These are phyloP conservation scores for Gasteruption jaculator DNA, from an alignment of 2,888 invertebrate genomes.

Conservation along the genomic window DNA sequence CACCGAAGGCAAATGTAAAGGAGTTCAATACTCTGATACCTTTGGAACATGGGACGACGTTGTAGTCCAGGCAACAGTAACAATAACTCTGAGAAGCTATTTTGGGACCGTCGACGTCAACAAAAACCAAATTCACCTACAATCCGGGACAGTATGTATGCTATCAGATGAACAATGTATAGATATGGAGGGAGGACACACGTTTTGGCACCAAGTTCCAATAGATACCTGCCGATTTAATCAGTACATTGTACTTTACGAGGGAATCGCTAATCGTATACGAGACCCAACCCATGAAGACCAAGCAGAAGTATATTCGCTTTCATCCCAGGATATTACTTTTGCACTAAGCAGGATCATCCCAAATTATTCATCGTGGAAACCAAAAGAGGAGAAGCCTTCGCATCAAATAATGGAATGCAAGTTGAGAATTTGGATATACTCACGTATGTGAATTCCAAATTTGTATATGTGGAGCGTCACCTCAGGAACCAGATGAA, in stretches of 20 bases:
- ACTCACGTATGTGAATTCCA: conserved; percentile 21
- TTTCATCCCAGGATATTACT: conserved; percentile 13
- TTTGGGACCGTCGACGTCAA: too few species aligned
- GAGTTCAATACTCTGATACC: conserved; percentile 16
- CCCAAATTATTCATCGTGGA: conserved; percentile 21
- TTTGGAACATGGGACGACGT: conserved; percentile 18
- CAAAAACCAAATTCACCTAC: too few species aligned
- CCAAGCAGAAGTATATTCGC: conserved; percentile 10
- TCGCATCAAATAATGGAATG: neutral
- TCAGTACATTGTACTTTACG: conserved; percentile 15
- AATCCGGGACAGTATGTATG: too few species aligned
- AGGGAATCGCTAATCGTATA: conserved; percentile 9
- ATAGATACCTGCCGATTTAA: conserved; percentile 11
- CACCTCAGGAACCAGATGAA: conserved; percentile 18
- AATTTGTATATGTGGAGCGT: conserved; percentile 28
- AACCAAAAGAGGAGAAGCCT: neutral
- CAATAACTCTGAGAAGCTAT: too few species aligned
- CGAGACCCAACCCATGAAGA: neutral
- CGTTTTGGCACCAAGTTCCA: conserved; percentile 18
- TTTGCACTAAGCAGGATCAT: conserved; percentile 19
- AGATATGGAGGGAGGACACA: conserved; percentile 17
- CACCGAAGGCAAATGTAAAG: too few species aligned
- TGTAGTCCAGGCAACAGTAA: conserved; percentile 19
- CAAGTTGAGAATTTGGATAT: conserved; percentile 19
- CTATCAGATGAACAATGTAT: too few species aligned